These are phyloP conservation scores for Myotis pilosus DNA, from an alignment of 2,797 vertebrate species.

Conservation along the genomic window DNA sequence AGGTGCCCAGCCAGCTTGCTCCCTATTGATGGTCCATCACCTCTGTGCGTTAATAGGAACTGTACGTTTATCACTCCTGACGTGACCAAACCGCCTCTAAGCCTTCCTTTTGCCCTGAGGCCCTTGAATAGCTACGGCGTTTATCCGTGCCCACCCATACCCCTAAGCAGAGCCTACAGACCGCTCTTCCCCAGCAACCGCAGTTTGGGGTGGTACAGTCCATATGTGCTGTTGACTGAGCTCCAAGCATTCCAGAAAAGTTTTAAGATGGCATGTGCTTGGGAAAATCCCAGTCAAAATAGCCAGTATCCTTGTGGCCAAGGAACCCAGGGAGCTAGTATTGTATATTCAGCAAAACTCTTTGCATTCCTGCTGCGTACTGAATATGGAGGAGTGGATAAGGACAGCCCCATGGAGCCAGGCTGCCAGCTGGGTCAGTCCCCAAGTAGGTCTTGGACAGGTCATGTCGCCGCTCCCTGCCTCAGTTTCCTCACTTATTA, in stretches of 20 bases:
- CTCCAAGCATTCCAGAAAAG: neutral
- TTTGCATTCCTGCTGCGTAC: neutral
- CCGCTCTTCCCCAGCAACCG: rapidly evolving
- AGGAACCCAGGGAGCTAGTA: neutral
- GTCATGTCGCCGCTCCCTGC: neutral
- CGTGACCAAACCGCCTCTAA: neutral
- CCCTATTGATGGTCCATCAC: rapidly evolving
- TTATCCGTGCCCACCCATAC: neutral
- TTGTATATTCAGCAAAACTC: neutral
- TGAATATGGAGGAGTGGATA: neutral
- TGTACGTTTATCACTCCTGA: neutral
- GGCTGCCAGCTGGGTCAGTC: neutral
- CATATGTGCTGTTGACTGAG: too few relatives aligned
- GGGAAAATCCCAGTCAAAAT: neutral
- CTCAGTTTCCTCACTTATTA: neutral
- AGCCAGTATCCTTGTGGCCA: neutral
- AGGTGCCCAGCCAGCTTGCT: neutral
- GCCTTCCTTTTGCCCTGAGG: neutral
- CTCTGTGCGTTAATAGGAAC: neutral
- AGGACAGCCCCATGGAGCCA: neutral
- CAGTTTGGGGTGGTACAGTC: rapidly evolving
- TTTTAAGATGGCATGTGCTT: neutral
- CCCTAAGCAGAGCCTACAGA: rapidly evolving
- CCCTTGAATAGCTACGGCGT: neutral
- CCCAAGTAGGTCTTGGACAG: neutral